phyloP scores from a whole-genome alignment of 1,140 invertebrate species.

The Leguminivora glycinivorella region DNA sequence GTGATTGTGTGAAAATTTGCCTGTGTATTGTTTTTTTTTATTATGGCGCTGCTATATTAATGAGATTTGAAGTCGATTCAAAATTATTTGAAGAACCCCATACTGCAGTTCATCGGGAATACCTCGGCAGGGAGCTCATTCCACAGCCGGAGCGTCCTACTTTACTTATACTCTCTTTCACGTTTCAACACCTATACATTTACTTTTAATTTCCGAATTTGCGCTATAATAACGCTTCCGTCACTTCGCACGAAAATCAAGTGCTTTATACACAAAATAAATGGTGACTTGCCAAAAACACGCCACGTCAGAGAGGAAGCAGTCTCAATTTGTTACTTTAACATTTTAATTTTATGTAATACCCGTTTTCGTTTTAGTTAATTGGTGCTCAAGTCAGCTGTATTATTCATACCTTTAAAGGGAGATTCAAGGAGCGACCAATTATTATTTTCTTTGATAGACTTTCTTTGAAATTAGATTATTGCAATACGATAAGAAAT shows the following conservation, averaged over 20 bases:
- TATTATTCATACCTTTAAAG: not conserved
- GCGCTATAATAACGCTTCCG: not conserved
- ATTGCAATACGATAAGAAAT: too few species aligned
- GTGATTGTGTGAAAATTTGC: not conserved
- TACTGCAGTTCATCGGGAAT: too few species aligned
- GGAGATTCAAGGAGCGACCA: not conserved
- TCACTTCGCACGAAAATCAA: not conserved
- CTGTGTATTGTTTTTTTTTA: not conserved
- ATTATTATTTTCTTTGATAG: too few species aligned
- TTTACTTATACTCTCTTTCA: too few species aligned
- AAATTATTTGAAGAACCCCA: too few species aligned
- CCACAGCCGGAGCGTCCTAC: too few species aligned
- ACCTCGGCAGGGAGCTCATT: too few species aligned
- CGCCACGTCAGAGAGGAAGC: not conserved
- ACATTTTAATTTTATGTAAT: slow-evolving; percentile 21
- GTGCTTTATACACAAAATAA: slow-evolving; percentile 10
- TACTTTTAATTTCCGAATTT: not conserved
- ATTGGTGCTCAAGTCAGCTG: slow-evolving; percentile 1
- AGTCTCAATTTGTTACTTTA: slow-evolving; percentile 20
- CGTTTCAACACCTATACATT: not conserved
- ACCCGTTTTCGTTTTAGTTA: slow-evolving; percentile 12
- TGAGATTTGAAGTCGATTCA: too few species aligned
- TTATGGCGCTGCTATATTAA: not conserved
- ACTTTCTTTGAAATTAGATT: too few species aligned
- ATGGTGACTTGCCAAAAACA: slow-evolving; percentile 24